Evolutionary conservation across 1,140 invertebrate genomes (phyloP).

Genomic region (Panonychus citri): DNA sequence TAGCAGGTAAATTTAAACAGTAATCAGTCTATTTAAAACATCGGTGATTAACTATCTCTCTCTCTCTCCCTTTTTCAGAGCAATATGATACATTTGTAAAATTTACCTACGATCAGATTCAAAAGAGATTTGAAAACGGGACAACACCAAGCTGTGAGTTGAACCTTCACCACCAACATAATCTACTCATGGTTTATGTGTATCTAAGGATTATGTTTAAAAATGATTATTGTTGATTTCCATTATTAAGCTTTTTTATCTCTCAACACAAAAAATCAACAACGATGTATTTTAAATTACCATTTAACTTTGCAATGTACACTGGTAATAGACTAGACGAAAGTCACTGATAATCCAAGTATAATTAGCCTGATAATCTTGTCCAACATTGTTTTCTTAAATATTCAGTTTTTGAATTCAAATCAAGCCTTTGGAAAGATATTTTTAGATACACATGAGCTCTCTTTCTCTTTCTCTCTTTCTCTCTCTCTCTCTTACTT

Average conservation of each 20-base stretch:
- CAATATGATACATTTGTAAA: slow-evolving; percentile 94
- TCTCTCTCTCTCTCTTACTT: neutral
- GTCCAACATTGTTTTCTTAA: neutral
- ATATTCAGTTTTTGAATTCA: neutral
- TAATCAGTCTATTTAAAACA: neutral
- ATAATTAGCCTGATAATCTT: neutral
- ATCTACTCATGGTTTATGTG: neutral
- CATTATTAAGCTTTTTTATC: no score
- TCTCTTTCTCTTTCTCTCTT: neutral
- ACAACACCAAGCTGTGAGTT: slow-evolving; percentile 1
- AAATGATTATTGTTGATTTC: no score
- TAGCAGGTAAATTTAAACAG: slow-evolving; percentile 30
- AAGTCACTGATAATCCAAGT: neutral
- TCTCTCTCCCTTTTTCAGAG: slow-evolving; percentile 30
- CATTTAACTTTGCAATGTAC: neutral
- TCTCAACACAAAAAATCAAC: no score
- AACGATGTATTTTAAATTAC: neutral
- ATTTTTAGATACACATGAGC: neutral
- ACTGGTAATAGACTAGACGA: neutral
- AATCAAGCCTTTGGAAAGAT: neutral
- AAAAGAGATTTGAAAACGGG: slow-evolving; percentile 44
- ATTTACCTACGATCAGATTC: slow-evolving; percentile 89
- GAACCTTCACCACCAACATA: neutral
- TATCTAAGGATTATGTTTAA: no score
- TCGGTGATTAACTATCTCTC: neutral